Percentiles rank a stretch among this genome's conserved stretches.
Conservation (phyloP, 1,140 invertebrate species). For the Acromyrmex heyeri region DNA sequence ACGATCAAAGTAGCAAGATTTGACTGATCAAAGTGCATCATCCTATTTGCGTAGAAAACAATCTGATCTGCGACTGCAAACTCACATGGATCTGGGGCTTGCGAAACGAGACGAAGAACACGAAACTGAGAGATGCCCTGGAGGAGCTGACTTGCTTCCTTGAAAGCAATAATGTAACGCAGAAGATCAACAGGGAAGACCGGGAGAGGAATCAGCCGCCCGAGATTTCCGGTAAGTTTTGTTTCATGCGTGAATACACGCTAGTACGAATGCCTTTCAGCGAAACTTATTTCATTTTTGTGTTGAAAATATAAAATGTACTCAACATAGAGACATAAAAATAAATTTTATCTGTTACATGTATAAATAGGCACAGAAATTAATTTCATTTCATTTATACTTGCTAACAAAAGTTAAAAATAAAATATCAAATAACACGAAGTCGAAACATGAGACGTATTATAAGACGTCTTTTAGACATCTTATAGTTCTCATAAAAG, state of each 20-base stretch:
- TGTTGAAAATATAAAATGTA: not conserved
- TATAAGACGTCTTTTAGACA: too few species aligned
- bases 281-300: not conserved
- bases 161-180: slow-evolving; percentile 84
- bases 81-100: slow-evolving; percentile 92
- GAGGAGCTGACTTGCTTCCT: slow-evolving; percentile 90
- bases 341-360: not conserved
- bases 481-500: too few species aligned
- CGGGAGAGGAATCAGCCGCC: slow-evolving; percentile 77
- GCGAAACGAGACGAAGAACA: slow-evolving; percentile 91
- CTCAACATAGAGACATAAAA: not conserved
- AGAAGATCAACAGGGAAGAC: slow-evolving; percentile 78
- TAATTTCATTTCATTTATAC: not conserved
- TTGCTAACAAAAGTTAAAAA: not conserved
- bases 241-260: not conserved
- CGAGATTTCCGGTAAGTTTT: slow-evolving; percentile 77
- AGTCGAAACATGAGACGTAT: too few species aligned
- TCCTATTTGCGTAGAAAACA: slow-evolving; percentile 89
- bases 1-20: slow-evolving; percentile 9
- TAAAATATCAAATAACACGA: not conserved
- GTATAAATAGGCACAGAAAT: not conserved
- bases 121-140: slow-evolving; percentile 89
- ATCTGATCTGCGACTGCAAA: slow-evolving; percentile 92
- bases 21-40: not conserved
- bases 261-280: not conserved